Evolutionary conservation across 2,113 vertebrate species (phyloP).

Genomic region (Actenoides hombroni): DNA sequence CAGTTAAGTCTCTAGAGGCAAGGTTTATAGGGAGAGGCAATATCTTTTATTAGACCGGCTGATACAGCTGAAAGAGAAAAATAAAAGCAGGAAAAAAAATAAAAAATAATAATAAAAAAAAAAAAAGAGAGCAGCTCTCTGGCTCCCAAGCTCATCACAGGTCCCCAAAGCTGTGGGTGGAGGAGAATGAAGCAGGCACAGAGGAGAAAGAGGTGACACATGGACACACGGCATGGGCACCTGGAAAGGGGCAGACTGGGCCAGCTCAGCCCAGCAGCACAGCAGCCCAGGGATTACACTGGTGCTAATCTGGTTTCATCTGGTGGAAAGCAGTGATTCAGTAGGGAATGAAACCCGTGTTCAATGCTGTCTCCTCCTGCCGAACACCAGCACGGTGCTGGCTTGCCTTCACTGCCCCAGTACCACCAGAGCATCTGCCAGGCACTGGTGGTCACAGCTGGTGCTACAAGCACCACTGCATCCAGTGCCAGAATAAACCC

Average conservation of each 20-base stretch:
- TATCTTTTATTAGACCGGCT: conserved; percentile 43
- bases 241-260: background rate
- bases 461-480: background rate
- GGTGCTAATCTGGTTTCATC: background rate
- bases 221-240: background rate
- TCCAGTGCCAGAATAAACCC: background rate
- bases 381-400: background rate
- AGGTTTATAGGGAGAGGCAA: conserved; percentile 60
- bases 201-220: background rate
- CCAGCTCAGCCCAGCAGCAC: background rate
- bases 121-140: background rate
- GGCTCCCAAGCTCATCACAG: background rate
- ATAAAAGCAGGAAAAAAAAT: background rate
- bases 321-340: accelerated
- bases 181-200: background rate
- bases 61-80: conserved; percentile 33
- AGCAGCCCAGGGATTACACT: background rate
- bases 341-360: background rate
- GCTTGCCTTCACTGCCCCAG: background rate
- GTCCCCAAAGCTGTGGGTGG: background rate
- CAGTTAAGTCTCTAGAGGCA: conserved; percentile 26
- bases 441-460: background rate
- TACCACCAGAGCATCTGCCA: background rate
- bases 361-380: background rate
- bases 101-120: background rate